A percentile compares a stretch with the other conserved stretches of the same genome.
These are phyloP conservation scores for Tetragonisca angustula DNA, from an alignment of 2,888 invertebrate species.

Conservation along the genomic window DNA sequence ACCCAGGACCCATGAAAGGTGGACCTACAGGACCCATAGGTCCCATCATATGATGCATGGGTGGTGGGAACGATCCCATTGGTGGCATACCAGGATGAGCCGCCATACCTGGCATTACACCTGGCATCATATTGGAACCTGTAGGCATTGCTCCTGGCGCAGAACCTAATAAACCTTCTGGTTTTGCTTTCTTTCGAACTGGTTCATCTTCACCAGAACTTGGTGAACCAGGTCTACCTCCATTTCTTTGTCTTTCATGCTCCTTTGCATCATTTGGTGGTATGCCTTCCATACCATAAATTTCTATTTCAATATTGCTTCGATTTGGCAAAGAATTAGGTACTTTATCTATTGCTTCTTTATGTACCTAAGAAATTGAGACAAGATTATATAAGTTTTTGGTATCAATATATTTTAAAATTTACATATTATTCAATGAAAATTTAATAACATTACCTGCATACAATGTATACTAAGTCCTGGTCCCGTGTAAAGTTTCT, in stretches of 20 bases:
- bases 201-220: slow-evolving; percentile 95
- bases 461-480: slow-evolving; percentile 99
- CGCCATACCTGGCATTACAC: slow-evolving; percentile 87
- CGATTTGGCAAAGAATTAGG: slow-evolving; percentile 99
- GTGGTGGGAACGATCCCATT: slow-evolving; percentile 86
- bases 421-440: not conserved
- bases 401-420: not conserved
- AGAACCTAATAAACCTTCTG: slow-evolving; percentile 88
- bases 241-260: slow-evolving; percentile 94
- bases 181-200: slow-evolving; percentile 90
- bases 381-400: slow-evolving; percentile 12
- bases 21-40: slow-evolving; percentile 90
- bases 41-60: slow-evolving; percentile 86
- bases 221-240: slow-evolving; percentile 89
- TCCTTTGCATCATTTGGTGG: slow-evolving; percentile 97
- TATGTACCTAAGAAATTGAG: slow-evolving; percentile 91
- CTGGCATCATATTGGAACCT: slow-evolving; percentile 88
- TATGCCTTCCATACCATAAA: slow-evolving; percentile 99
- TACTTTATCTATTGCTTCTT: slow-evolving; percentile 99
- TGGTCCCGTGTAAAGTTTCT: slow-evolving; percentile 99
- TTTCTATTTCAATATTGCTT: slow-evolving; percentile 99
- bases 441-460: slow-evolving; percentile 89
- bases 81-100: slow-evolving; percentile 85
- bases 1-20: slow-evolving; percentile 90
- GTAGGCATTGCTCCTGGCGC: slow-evolving; percentile 87